Evolutionary conservation across 2,113 vertebrate genomes (phyloP), one percentile per base, ranked within the genome.

Genomic region (Phyllostomus hastatus): DNA sequence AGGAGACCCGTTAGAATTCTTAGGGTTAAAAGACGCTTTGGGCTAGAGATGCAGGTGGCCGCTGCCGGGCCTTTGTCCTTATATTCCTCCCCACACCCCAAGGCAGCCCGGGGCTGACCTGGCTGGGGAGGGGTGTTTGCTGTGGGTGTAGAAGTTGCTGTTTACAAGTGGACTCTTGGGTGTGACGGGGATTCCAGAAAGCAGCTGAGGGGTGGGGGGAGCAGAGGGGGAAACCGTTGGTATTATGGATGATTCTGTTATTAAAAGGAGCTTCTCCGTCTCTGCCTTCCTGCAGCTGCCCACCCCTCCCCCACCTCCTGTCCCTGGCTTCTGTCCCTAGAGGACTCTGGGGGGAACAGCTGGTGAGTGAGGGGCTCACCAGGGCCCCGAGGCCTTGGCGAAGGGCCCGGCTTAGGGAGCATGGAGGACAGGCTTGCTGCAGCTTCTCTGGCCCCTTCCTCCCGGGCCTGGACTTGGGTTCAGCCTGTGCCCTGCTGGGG

Each of bases 151-250:
- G 94, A 92, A 87, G 83, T 83, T 83, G 75, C 83, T 96, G 88
- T 95, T 95, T 90, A 90, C 72, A 81, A 97, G 66, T 85, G 38
- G 81, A 86, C 54, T 94, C 75, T 81, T 83, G 94, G 95, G 95
- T 97, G 96, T 96, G 94, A 90, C 75, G 0, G 80, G 54, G 95
- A 96, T 96, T 96, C 96, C 96, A 82, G 92, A 96, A 95, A 90
- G 85, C 97, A 97, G 95, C 97, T 97, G 96, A 94, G 81, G 76
- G 16, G 17, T n/a, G 46, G n/a, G 28, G 73, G 73, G 43, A 52
- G 35, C 16, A 22, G 70, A 50, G 72, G 33, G 81, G 57, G 33
- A 57, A 79, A 38, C 20, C 7, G 61, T 88, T 69, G 91, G 46
- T 84, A 72, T 95, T 92, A 61, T 0, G 61, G 87, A 84, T 54